A percentile compares a stretch with the other conserved stretches of the same genome.
Conservation (phyloP, 2,113 vertebrate genomes). For the Pterocles gutturalis region DNA sequence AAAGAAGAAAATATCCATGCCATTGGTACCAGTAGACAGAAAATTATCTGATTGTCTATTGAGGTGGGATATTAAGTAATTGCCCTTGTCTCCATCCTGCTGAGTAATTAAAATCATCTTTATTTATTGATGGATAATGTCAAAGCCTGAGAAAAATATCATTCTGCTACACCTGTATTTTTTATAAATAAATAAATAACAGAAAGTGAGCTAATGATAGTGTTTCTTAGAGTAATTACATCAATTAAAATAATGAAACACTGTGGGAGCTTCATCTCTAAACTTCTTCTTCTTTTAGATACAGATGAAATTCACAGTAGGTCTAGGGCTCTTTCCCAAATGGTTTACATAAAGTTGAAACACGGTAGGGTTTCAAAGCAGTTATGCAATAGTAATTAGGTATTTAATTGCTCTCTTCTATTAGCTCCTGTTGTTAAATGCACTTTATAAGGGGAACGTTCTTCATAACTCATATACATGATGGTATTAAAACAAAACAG, state of each 20-base stretch:
- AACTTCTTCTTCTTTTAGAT: not conserved
- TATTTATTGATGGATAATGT: not conserved
- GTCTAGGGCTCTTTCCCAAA: not conserved
- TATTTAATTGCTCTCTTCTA: not conserved
- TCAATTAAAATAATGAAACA: conserved; percentile 5
- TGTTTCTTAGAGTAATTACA: not conserved
- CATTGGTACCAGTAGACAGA: not conserved
- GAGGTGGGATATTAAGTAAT: not conserved
- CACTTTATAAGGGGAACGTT: not conserved
- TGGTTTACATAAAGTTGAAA: not conserved
- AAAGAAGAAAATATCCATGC: not conserved
- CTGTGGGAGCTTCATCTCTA: not conserved
- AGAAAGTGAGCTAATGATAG: not conserved
- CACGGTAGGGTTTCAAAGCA: not conserved
- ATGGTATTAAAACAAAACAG: not conserved
- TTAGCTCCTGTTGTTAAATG: not conserved
- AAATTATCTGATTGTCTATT: not conserved
- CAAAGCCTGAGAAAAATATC: not conserved
- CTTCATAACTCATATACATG: not conserved
- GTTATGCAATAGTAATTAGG: not conserved
- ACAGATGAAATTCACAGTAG: not conserved
- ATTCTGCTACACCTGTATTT: not conserved
- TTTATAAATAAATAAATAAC: not conserved
- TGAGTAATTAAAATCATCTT: not conserved
- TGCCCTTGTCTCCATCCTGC: not conserved